Evolutionary conservation across 2,797 vertebrate genomes (phyloP).

Genomic region (Cossypha niveicapilla): DNA sequence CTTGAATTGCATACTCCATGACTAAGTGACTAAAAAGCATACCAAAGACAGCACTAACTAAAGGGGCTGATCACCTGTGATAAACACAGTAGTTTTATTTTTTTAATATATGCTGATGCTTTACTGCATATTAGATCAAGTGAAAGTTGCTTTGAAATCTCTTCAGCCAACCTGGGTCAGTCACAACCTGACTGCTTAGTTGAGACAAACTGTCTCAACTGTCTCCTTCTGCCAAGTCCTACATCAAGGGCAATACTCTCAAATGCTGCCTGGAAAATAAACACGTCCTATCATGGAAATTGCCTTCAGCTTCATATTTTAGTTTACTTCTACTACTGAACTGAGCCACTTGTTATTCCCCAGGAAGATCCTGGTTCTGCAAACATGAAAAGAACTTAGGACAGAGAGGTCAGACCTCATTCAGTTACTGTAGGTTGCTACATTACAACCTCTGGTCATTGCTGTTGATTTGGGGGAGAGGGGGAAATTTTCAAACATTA

Average conservation of each 20-base stretch:
- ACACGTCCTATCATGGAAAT: neutral
- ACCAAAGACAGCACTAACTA: neutral
- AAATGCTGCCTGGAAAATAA: neutral
- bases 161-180: neutral
- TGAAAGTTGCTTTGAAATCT: neutral
- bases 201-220: neutral
- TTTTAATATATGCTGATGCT: neutral
- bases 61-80: neutral
- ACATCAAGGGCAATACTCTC: neutral
- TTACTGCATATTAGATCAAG: neutral
- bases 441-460: neutral
- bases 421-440: fast-evolving
- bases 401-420: neutral
- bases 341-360: neutral
- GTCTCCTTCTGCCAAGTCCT: neutral
- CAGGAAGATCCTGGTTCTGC: neutral
- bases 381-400: neutral
- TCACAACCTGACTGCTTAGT: neutral
- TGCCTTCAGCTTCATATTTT: neutral
- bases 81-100: neutral
- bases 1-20: neutral
- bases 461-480: neutral
- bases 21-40: neutral
- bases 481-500: neutral
- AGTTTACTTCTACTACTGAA: neutral